Conservation (phyloP, 2,797 vertebrate species). For the Poecilia picta region DNA sequence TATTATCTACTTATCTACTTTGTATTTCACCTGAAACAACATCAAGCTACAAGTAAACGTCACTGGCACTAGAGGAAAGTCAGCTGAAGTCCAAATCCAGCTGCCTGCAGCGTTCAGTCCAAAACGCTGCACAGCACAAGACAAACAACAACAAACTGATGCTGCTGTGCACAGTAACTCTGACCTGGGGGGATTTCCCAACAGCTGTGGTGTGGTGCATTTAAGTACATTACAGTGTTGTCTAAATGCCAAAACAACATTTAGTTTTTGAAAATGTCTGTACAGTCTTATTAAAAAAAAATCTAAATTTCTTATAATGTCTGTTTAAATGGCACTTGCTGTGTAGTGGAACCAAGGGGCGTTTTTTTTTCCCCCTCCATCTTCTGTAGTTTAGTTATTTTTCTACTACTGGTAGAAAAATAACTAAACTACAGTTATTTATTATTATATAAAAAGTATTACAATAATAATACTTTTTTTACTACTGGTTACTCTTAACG, state of each 20-base stretch:
- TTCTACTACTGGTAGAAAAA: too few relatives aligned
- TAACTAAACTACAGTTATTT: too few relatives aligned
- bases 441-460: too few relatives aligned
- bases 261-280: not conserved
- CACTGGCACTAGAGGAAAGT: not conserved
- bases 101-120: not conserved
- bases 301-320: not conserved
- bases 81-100: not conserved
- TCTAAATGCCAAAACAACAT: not conserved
- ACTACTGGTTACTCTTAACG: not conserved
- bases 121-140: not conserved
- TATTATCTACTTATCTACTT: not conserved
- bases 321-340: not conserved
- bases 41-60: not conserved
- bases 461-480: too few relatives aligned
- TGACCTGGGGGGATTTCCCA: too few relatives aligned
- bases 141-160: not conserved
- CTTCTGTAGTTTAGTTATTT: not conserved
- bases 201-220: not conserved
- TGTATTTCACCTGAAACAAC: not conserved
- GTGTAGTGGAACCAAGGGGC: not conserved
- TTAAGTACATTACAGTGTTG: not conserved
- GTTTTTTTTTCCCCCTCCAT: not conserved
- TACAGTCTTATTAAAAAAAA: not conserved
- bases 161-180: not conserved